phyloP scores from a whole-genome alignment of 35 echinoderm and acorn worm species.

The Amphiura filiformis region DNA sequence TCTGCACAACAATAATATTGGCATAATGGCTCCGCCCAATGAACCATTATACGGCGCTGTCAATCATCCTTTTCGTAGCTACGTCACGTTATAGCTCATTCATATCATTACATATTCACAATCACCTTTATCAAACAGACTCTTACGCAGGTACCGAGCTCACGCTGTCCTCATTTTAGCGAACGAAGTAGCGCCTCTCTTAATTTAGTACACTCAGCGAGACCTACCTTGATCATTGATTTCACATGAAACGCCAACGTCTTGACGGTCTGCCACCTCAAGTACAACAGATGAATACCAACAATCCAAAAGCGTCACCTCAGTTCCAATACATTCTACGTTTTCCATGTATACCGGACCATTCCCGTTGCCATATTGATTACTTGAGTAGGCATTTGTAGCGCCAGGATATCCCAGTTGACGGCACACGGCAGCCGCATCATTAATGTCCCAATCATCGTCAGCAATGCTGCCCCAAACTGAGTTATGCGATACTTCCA shows the following conservation, averaged over 20 bases:
- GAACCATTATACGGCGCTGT: no score
- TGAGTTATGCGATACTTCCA: conserved; percentile 37
- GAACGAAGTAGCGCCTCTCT: no score
- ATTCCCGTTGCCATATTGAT: conserved; percentile 30
- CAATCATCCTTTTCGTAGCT: no score
- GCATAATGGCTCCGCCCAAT: no score
- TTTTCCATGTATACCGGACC: conserved; percentile 47
- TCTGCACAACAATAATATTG: no score
- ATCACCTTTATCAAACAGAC: no score
- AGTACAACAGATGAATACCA: neutral
- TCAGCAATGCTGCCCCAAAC: conserved; percentile 41
- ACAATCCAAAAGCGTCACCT: conserved; percentile 31
- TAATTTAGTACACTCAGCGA: no score
- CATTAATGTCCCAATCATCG: conserved; percentile 7
- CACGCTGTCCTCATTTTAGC: no score
- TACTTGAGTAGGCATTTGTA: neutral
- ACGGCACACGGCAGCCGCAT: conserved; percentile 47
- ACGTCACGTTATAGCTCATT: no score
- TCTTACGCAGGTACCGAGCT: no score
- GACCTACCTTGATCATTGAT: neutral
- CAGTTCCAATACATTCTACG: conserved; percentile 37
- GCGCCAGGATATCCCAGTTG: conserved; percentile 29
- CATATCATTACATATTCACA: no score
- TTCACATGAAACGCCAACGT: neutral
- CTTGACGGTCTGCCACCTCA: neutral